Conservation (phyloP, 2,888 invertebrate species). For the Polymixis lichenea region DNA sequence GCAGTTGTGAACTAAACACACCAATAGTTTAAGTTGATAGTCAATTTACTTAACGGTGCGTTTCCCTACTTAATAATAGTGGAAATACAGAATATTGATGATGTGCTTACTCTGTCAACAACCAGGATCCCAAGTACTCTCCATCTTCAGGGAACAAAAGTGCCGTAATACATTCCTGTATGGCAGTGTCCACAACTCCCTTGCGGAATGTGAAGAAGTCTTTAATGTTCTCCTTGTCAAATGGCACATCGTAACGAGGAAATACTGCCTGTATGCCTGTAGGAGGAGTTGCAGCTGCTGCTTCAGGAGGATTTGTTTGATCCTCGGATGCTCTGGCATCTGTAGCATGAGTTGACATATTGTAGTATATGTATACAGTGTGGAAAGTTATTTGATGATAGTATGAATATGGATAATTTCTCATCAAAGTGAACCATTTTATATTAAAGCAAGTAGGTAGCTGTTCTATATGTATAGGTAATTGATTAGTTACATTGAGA, state of each 20-base stretch:
- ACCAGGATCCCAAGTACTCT: slow-evolving; percentile 93
- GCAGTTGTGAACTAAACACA: neutral
- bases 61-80: neutral
- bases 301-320: slow-evolving; percentile 71
- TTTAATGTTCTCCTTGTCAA: slow-evolving; percentile 91
- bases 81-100: neutral
- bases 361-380: slow-evolving; percentile 3
- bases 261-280: slow-evolving; percentile 80
- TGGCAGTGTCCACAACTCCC: slow-evolving; percentile 93
- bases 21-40: neutral
- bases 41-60: neutral
- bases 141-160: slow-evolving; percentile 93
- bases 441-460: neutral
- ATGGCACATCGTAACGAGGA: slow-evolving; percentile 86
- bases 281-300: slow-evolving; percentile 75
- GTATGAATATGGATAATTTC: slow-evolving; percentile 3
- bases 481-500: slow-evolving; percentile 28
- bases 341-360: slow-evolving; percentile 56
- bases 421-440: slow-evolving; percentile 6
- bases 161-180: slow-evolving; percentile 92
- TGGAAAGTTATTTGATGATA: slow-evolving; percentile 16
- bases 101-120: slow-evolving; percentile 94
- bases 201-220: slow-evolving; percentile 94
- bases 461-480: neutral
- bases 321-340: slow-evolving; percentile 81